Percentiles rank a stretch among this genome's conserved stretches.
These are phyloP conservation scores for Polydrusus tereticollis DNA, from an alignment of 2,888 invertebrate species.

Conservation along the genomic window DNA sequence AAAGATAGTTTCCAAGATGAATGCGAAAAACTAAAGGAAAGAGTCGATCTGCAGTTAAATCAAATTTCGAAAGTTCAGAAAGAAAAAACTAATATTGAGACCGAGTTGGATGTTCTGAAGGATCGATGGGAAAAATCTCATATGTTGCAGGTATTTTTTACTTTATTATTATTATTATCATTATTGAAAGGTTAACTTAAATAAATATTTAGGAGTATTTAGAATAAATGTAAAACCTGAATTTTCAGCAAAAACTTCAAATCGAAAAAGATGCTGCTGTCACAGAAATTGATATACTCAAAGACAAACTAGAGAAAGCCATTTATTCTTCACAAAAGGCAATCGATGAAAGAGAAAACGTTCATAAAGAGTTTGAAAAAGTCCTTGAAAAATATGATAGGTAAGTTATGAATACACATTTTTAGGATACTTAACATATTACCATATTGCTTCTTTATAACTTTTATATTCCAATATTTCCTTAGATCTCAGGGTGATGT, in stretches of 20 bases:
- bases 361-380: slow-evolving; percentile 93
- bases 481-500: slow-evolving; percentile 89
- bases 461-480: neutral
- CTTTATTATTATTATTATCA: neutral
- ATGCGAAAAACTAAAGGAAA: slow-evolving; percentile 84
- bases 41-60: slow-evolving; percentile 84
- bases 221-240: too few relatives aligned
- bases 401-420: slow-evolving; percentile 59
- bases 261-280: slow-evolving; percentile 79
- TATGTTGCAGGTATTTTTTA: slow-evolving; percentile 39
- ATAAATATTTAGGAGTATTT: too few relatives aligned
- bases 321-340: slow-evolving; percentile 86
- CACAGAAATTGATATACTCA: slow-evolving; percentile 87
- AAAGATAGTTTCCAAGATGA: slow-evolving; percentile 87
- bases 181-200: too few relatives aligned
- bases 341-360: slow-evolving; percentile 88
- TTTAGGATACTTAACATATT: too few relatives aligned
- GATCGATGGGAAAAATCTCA: slow-evolving; percentile 68
- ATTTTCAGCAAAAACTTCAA: slow-evolving; percentile 48
- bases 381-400: slow-evolving; percentile 93
- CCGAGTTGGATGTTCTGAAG: slow-evolving; percentile 88
- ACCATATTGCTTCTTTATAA: too few relatives aligned
- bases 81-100: slow-evolving; percentile 86
- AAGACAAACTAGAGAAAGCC: slow-evolving; percentile 91
- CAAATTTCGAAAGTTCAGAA: slow-evolving; percentile 86